These are phyloP conservation scores for Hypsopygia costalis DNA, from an alignment of 2,888 invertebrate genomes.

Conservation along the genomic window DNA sequence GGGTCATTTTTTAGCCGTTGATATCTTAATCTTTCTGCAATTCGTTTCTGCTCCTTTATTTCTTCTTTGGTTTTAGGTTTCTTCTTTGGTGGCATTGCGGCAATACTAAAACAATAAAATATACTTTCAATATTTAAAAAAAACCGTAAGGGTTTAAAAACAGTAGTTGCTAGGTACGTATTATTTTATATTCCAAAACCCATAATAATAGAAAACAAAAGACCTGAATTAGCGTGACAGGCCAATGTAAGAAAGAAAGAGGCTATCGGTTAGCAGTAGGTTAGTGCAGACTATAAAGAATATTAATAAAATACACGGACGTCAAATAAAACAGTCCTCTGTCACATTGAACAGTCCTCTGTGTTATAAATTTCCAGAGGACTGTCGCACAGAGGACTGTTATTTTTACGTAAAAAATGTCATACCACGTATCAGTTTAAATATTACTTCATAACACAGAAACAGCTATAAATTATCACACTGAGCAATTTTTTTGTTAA, in stretches of 20 bases:
- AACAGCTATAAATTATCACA: slow-evolving; percentile 4
- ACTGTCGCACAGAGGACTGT: too few species aligned
- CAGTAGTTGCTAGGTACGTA: slow-evolving; percentile 5
- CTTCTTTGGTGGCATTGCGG: slow-evolving; percentile 7
- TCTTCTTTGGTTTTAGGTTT: neutral
- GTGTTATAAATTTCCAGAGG: slow-evolving; percentile 9
- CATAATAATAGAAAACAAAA: slow-evolving; percentile 10
- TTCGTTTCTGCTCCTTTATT: slow-evolving; percentile 18
- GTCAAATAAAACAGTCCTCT: slow-evolving; percentile 12
- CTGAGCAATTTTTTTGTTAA: slow-evolving; percentile 9
- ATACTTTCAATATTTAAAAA: slow-evolving; percentile 2
- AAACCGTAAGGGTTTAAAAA: slow-evolving; percentile 3
- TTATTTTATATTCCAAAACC: slow-evolving; percentile 9
- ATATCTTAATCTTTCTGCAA: slow-evolving; percentile 19
- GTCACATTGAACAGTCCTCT: slow-evolving; percentile 8
- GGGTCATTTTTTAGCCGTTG: slow-evolving; percentile 20
- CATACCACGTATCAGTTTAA: slow-evolving; percentile 3
- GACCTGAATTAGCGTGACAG: slow-evolving; percentile 10
- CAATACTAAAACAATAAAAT: slow-evolving; percentile 3
- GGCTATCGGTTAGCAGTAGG: slow-evolving; percentile 9
- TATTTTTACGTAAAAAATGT: slow-evolving; percentile 6
- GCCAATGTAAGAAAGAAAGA: slow-evolving; percentile 9
- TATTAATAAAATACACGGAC: slow-evolving; percentile 8
- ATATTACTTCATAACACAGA: slow-evolving; percentile 1
- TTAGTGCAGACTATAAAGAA: slow-evolving; percentile 11